These are phyloP conservation scores for Oceanodroma tethys DNA, from an alignment of 2,113 vertebrate genomes.

Conservation along the genomic window DNA sequence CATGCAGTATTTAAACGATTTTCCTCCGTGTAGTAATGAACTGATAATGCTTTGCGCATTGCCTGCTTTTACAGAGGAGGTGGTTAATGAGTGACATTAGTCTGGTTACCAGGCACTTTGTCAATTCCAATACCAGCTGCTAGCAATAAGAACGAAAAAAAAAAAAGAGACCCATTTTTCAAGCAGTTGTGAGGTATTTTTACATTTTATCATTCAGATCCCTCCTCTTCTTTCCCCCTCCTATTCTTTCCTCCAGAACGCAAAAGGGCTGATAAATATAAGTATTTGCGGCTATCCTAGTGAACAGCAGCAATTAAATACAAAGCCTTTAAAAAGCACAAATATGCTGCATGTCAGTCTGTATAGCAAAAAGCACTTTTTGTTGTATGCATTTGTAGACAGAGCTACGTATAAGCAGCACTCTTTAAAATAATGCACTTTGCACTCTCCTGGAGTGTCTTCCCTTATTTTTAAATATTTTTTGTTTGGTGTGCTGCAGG, in stretches of 20 bases:
- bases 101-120: neutral
- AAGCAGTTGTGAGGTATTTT: neutral
- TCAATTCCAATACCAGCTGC: neutral
- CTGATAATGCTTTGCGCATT: neutral
- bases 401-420: neutral
- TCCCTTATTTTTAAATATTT: conserved; percentile 1
- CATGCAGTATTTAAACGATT: neutral
- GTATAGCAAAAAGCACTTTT: conserved; percentile 39
- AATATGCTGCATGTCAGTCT: conserved; percentile 3
- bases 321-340: conserved; percentile 29
- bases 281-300: neutral
- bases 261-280: conserved; percentile 11
- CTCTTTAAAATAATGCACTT: conserved; percentile 74
- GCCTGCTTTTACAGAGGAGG: neutral
- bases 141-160: conserved; percentile 3
- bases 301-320: neutral
- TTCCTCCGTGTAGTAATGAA: neutral
- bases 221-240: neutral
- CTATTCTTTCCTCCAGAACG: neutral
- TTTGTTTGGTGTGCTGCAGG: neutral
- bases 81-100: conserved; percentile 16
- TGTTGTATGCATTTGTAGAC: neutral
- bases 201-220: neutral
- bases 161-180: neutral
- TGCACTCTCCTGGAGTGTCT: conserved; percentile 45